Evolutionary conservation across 2,113 vertebrate species (phyloP).

Genomic region (Phalacrocorax aristotelis): DNA sequence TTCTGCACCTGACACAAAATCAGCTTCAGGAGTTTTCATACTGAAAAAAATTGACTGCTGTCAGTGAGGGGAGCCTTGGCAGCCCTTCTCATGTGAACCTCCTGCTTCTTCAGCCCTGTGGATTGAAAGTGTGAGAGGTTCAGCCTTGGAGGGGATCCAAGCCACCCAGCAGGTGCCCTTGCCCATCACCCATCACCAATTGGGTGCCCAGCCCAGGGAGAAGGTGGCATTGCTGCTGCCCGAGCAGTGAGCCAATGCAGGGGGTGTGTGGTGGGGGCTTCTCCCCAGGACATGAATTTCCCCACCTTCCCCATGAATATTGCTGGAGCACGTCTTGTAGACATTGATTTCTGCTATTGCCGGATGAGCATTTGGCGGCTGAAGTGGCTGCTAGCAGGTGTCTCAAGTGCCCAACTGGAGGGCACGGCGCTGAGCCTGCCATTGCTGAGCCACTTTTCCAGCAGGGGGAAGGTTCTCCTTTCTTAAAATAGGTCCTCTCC

Average conservation of each 20-base stretch:
- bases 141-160: neutral
- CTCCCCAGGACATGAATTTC: neutral
- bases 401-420: neutral
- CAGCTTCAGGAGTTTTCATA: neutral
- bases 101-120: neutral
- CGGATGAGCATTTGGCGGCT: neutral
- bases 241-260: fast-evolving
- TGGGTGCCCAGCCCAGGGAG: neutral
- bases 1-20: neutral
- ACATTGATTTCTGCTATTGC: neutral
- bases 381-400: conserved; percentile 42
- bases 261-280: fast-evolving
- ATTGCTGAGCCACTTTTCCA: neutral
- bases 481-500: conserved; percentile 21
- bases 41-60: neutral
- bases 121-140: neutral
- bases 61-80: neutral
- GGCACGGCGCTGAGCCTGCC: conserved; percentile 3
- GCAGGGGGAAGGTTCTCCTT: neutral
- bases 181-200: fast-evolving
- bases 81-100: neutral
- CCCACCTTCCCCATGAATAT: neutral
- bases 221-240: neutral
- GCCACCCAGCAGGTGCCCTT: neutral
- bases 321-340: neutral